These are phyloP conservation scores for Pandemis corylana DNA, from an alignment of 2,888 invertebrate genomes.

Conservation along the genomic window DNA sequence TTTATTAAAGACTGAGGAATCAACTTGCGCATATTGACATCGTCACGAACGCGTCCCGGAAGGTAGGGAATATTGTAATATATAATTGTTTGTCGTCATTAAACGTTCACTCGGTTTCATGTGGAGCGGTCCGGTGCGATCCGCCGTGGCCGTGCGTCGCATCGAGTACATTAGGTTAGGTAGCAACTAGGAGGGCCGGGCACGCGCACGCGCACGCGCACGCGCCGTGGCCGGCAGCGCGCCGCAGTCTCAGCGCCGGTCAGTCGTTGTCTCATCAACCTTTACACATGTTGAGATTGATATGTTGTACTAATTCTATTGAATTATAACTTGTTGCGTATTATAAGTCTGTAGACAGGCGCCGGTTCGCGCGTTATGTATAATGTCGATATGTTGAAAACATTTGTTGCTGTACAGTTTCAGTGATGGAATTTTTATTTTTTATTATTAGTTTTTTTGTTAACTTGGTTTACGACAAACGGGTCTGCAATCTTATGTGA, in stretches of 20 bases:
- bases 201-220: conserved; percentile 34
- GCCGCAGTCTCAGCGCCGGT: conserved; percentile 55
- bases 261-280: conserved; percentile 78
- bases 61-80: conserved; percentile 75
- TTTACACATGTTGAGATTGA: conserved; percentile 85
- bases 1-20: conserved; percentile 85
- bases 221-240: conserved; percentile 40
- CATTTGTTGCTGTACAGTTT: conserved; percentile 73
- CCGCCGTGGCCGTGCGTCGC: conserved; percentile 54
- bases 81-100: conserved; percentile 71
- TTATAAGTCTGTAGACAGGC: conserved; percentile 71
- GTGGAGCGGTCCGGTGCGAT: conserved; percentile 60
- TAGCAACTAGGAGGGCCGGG: conserved; percentile 39
- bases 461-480: conserved; percentile 81
- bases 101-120: conserved; percentile 66
- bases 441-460: conserved; percentile 74
- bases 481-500: conserved; percentile 81
- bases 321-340: conserved; percentile 84
- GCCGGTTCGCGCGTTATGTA: conserved; percentile 51
- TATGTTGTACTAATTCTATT: conserved; percentile 85
- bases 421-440: conserved; percentile 75
- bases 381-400: conserved; percentile 58
- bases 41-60: conserved; percentile 79
- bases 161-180: conserved; percentile 33
- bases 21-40: conserved; percentile 83